Evolutionary conservation across 2,888 invertebrate genomes (phyloP), one percentile per base, ranked within the genome.

Genomic region (Drosophila greeni): DNA sequence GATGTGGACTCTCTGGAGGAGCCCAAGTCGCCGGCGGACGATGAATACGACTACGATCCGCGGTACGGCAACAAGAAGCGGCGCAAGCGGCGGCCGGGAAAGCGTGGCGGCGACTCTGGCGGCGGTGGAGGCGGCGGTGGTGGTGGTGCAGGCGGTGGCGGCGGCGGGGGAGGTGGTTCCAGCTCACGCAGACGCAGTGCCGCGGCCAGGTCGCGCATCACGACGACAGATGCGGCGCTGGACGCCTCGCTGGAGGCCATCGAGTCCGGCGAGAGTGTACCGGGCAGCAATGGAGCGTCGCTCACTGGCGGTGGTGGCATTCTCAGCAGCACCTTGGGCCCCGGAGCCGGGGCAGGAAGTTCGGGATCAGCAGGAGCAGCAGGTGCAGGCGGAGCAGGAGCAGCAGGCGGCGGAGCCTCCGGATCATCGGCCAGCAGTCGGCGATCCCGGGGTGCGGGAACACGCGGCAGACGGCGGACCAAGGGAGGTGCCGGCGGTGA

Each of bases 1-100:
- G 97, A 97, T 86, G 95, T 96, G 90, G 97, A 97, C 81, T 94
- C 94, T 1, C 94, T 95, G 68, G 97, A 97, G 84, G 97, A 97
- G 84, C 96, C 95, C 0, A 97, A 97, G 85, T 93, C 95, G 37
- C 97, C 97, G 82, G 93, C 95, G 26, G 97, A 97, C 85, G 96
- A 97, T 14, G 97, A 97, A 88, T 95, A 95, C 85, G 97, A 97
- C 87, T 97, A 97, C 87, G 95, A 95, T 86, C 89, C 89, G 58
- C 87, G 89, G 14, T 89, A 89, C 66, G 89, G 89, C 9, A 88
- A 85, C 58, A 89, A 89, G 48, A 89, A 89, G 65, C 84, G 89
- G 70, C 87, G 88, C 82, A 89, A 88, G 78, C 87, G 87, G 43
- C 84, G 88, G n/a, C 84, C 85, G 3, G 87, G 87, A 16, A 87